Conservation (phyloP, 2,113 vertebrate species). For the Pygoscelis antarcticus region DNA sequence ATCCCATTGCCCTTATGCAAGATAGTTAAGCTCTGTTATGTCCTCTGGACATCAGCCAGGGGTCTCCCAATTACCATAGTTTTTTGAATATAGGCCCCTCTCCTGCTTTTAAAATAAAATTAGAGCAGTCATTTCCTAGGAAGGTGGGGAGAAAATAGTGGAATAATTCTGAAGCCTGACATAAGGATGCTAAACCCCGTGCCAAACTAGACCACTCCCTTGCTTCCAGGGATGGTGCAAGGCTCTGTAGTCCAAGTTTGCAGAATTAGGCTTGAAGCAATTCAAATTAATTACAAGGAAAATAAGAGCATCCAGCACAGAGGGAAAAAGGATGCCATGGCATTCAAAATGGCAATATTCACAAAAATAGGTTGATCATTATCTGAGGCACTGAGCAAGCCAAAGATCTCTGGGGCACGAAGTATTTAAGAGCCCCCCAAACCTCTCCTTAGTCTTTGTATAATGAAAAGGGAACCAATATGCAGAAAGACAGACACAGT, state of each 20-base stretch:
- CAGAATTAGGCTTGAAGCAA: background rate
- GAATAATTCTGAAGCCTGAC: background rate
- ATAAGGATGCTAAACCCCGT: background rate
- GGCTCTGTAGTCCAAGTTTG: background rate
- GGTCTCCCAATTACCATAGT: background rate
- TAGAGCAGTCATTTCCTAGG: background rate
- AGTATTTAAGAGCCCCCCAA: background rate
- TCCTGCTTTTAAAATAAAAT: slow-evolving; percentile 23
- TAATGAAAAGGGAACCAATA: background rate
- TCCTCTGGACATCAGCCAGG: slow-evolving; percentile 42
- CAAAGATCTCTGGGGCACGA: background rate
- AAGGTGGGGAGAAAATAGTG: background rate
- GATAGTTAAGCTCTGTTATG: slow-evolving; percentile 12
- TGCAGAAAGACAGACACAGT: background rate
- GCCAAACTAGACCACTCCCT: background rate
- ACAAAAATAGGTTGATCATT: background rate
- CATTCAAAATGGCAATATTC: background rate
- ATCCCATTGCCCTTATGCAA: background rate
- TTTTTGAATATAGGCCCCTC: slow-evolving; percentile 1
- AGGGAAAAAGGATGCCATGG: background rate
- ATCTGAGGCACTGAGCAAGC: background rate
- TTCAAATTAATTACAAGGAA: background rate
- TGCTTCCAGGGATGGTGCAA: background rate
- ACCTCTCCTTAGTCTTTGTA: background rate
- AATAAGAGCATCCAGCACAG: background rate